Conservation (phyloP, 2,888 invertebrate species). For the Drosophila mercatorum region DNA sequence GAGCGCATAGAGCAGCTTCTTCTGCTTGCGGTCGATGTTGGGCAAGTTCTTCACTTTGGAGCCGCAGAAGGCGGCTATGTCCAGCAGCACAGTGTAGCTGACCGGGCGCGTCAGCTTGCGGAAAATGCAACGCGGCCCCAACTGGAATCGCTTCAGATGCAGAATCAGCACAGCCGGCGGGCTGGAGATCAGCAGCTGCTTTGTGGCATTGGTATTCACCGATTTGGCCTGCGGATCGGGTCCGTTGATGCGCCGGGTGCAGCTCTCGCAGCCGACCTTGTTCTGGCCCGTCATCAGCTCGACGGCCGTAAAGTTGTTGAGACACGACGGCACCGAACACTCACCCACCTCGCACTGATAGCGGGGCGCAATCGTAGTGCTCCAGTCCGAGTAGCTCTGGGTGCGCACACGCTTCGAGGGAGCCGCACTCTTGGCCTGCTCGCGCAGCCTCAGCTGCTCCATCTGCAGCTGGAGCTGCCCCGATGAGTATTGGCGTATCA, state of each 20-base stretch:
- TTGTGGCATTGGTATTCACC: constrained; percentile 92
- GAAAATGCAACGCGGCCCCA: constrained; percentile 89
- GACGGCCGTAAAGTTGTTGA: constrained; percentile 95
- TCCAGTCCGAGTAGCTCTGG: constrained; percentile 84
- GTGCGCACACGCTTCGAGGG: constrained; percentile 81
- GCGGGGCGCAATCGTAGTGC: constrained; percentile 87
- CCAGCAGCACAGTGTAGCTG: constrained; percentile 93
- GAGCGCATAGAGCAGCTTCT: constrained; percentile 92
- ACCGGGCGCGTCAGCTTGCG: constrained; percentile 94
- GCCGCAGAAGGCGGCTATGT: constrained; percentile 96
- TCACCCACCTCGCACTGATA: constrained; percentile 91
- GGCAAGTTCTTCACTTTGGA: constrained; percentile 87
- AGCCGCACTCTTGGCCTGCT: constrained; percentile 28
- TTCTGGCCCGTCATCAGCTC: constrained; percentile 96
- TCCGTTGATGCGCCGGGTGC: constrained; percentile 90
- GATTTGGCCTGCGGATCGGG: constrained; percentile 89
- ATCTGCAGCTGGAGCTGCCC: constrained; percentile 43
- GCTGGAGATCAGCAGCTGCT: constrained; percentile 93
- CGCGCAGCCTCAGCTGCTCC: constrained; percentile 24
- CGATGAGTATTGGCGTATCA: constrained; percentile 75
- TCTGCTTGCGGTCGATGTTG: constrained; percentile 87
- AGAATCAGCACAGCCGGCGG: constrained; percentile 97
- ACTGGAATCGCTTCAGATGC: constrained; percentile 97
- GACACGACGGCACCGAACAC: constrained; percentile 94
- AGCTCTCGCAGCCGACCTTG: constrained; percentile 96